These are phyloP conservation scores for Carduelis carduelis DNA, from an alignment of 2,797 vertebrate species.

Conservation along the genomic window DNA sequence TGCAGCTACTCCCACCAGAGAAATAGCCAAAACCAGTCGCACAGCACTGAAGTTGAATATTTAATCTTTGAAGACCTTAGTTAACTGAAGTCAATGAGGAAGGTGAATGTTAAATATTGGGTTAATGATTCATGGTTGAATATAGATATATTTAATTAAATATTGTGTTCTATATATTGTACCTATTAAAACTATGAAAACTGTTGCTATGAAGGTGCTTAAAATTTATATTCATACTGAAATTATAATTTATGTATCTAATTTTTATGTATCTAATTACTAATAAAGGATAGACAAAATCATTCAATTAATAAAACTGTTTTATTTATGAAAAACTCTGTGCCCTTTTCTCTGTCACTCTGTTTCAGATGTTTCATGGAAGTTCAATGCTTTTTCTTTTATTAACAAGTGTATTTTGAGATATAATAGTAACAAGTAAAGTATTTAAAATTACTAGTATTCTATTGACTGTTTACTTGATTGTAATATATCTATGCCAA, in stretches of 20 bases:
- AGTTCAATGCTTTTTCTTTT: neutral
- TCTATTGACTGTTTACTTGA: neutral
- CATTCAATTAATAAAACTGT: neutral
- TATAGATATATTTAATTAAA: neutral
- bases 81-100: neutral
- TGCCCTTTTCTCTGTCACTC: neutral
- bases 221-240: neutral
- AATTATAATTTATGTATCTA: neutral
- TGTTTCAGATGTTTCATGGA: neutral
- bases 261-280: neutral
- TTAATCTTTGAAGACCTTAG: neutral
- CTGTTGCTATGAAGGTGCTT: neutral
- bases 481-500: neutral
- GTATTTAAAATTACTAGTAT: neutral
- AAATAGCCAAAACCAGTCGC: neutral
- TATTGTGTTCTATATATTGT: neutral
- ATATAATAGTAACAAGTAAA: neutral
- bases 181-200: neutral
- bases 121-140: neutral
- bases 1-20: neutral
- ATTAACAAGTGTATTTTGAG: neutral
- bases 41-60: neutral
- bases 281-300: neutral
- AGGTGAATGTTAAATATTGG: neutral
- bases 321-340: neutral